Base-by-base conservation (phyloP, 2,888 invertebrate species). In the Craniophora ligustri region DNA sequence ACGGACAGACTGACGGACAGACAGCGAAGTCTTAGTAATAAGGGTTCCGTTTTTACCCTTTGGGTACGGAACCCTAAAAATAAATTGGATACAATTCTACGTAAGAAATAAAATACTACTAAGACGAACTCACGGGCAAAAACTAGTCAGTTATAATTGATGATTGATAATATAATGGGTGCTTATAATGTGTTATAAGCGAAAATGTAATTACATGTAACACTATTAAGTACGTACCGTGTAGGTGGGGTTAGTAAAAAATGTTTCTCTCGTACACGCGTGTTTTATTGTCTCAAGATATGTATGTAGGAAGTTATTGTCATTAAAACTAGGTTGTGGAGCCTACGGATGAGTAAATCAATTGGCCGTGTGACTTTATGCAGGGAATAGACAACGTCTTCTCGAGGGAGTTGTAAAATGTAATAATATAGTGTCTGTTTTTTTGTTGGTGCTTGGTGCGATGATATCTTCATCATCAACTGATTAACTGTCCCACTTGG, bases 111-210 rank as follows among this genome's bases (percentile, higher is more conserved):
- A n/a, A n/a, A n/a, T n/a, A n/a, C n/a, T n/a, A n/a, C n/a, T n/a
- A n/a, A n/a, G n/a, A n/a, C n/a, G n/a, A n/a, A n/a, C n/a, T n/a
- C n/a, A n/a, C n/a, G n/a, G n/a, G n/a, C n/a, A n/a, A n/a, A n/a
- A n/a, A n/a, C n/a, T n/a, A n/a, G n/a, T n/a, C n/a, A n/a, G n/a
- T n/a, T n/a, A n/a, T n/a, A n/a, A n/a, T n/a, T n/a, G n/a, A n/a
- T n/a, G n/a, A n/a, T n/a, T n/a, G n/a, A n/a, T n/a, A 53, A 67
- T 60, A 16, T 31, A 46, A 57, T 67, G 36, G 35, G 55, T 69
- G 41, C 65, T 54, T 70, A 53, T 50, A 45, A 58, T 70, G 59
- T 59, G 64, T 67, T 65, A 54, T 50, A 49, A 57, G 45, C 32
- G 42, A 63, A 63, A 53, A 49, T 26, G 36, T 57, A 51, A 66